Evolutionary conservation across 1,140 invertebrate genomes (phyloP).

Genomic region (Sitobion miscanthi): DNA sequence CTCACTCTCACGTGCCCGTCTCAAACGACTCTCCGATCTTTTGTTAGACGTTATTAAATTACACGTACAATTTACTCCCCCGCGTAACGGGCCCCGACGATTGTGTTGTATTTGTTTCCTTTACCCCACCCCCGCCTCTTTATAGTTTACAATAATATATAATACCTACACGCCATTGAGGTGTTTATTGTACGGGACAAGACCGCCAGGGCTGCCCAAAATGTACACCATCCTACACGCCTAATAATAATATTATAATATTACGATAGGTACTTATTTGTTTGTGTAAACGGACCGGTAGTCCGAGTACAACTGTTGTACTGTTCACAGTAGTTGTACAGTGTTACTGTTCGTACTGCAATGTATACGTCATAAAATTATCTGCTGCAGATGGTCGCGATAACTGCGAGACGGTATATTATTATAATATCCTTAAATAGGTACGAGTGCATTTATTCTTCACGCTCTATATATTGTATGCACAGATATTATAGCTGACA

Average conservation of each 20-base stretch:
- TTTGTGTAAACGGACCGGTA: no score
- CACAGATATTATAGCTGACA: neutral
- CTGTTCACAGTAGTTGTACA: no score
- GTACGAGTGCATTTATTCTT: neutral
- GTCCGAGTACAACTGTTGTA: no score
- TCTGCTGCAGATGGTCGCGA: no score
- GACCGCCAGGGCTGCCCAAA: neutral
- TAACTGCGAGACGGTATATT: no score
- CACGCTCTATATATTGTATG: neutral
- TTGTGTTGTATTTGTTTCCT: slow-evolving; percentile 24
- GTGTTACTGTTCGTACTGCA: no score
- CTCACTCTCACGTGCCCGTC: neutral
- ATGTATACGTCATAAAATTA: no score
- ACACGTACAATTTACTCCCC: slow-evolving; percentile 48
- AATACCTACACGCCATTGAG: neutral
- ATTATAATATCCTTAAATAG: neutral
- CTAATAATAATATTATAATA: no score
- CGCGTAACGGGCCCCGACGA: slow-evolving; percentile 17
- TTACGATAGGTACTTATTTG: no score
- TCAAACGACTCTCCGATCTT: slow-evolving; percentile 5
- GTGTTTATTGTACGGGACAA: neutral
- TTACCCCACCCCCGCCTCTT: neutral
- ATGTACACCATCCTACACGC: neutral
- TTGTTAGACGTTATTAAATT: slow-evolving; percentile 53
- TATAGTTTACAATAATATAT: neutral